Evolutionary conservation across 2,113 vertebrate genomes (phyloP), one percentile per base, ranked within the genome.

Genomic region (Myiopsitta monachus): DNA sequence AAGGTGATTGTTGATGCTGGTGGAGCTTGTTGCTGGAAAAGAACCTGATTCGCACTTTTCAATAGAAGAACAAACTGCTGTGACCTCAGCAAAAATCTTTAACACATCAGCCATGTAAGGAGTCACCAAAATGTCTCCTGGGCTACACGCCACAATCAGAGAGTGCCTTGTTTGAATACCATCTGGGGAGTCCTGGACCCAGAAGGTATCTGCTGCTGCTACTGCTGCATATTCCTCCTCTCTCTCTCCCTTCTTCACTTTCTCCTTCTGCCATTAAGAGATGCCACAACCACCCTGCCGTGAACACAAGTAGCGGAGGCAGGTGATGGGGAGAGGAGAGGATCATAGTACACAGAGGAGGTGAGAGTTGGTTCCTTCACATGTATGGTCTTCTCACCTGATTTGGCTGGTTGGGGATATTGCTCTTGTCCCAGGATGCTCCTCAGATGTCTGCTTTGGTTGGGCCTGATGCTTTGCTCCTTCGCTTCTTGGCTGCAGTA

Each of bases 261-360:
- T 51, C 54, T n/a, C 19, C n/a, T 87, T 7, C 64, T 64, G n/a
- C 21, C 31, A 18, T 26, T 81, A 41, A 49, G 46, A 13, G 19
- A 7, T 78, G 33, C 46, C 19, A 38, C 21, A 78, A 57, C 41
- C n/a, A 27, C n/a, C 5, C 26, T 87, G 24, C 28, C 43, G 6
- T 7, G 7, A 63, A 10, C 43, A 33, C 41, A 84, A 36, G 67
- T 3, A 74, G 49, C 38, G 70, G 38, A 31, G 59, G 68, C 21
- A 47, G 36, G n/a, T 39, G 47, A 66, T 66, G 41, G 23, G 17
- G 19, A 54, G 9, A 21, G 82, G 19, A 36, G 33, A 36, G 33
- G 57, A 59, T 59, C 10, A 33, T 10, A 27, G 38, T 23, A 38
- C 5, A 1, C 3, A 10, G 17, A 2, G 7, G 0, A 22, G 4